phyloP scores from a whole-genome alignment of 2,113 vertebrate species.

The Otis tarda region DNA sequence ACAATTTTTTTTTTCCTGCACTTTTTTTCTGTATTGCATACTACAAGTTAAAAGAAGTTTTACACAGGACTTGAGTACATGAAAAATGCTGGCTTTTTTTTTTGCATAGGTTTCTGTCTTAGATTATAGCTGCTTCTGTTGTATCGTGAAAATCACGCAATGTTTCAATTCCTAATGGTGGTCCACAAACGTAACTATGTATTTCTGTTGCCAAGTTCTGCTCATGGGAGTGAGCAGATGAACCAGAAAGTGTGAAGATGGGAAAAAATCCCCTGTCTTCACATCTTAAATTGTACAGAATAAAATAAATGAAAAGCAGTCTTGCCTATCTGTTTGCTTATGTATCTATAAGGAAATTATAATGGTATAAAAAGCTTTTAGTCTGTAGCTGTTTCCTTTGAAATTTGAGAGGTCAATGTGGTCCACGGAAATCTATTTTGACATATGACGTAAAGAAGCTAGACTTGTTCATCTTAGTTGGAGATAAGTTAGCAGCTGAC shows the following conservation, averaged over 20 bases:
- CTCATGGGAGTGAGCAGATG: background rate
- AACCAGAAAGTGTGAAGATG: background rate
- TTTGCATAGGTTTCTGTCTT: background rate
- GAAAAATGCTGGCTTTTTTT: background rate
- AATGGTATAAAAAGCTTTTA: background rate
- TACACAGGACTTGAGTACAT: background rate
- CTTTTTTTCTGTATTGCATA: background rate
- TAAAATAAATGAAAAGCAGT: background rate
- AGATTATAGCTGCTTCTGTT: background rate
- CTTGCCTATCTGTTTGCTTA: background rate
- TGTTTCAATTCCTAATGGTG: background rate
- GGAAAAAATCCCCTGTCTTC: background rate
- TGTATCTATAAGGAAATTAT: background rate
- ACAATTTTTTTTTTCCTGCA: accelerated
- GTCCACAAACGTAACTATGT: background rate
- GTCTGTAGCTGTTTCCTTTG: background rate
- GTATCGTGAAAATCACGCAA: background rate
- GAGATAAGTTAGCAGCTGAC: background rate
- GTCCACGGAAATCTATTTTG: background rate
- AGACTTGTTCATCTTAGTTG: background rate
- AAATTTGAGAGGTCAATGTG: background rate
- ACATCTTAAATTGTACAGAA: background rate
- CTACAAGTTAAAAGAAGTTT: background rate
- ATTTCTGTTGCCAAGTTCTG: background rate
- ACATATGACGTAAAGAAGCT: background rate